Evolutionary conservation across 1,140 invertebrate genomes (phyloP), one percentile per base, ranked within the genome.

Genomic region (Sesamia nonagrioides): DNA sequence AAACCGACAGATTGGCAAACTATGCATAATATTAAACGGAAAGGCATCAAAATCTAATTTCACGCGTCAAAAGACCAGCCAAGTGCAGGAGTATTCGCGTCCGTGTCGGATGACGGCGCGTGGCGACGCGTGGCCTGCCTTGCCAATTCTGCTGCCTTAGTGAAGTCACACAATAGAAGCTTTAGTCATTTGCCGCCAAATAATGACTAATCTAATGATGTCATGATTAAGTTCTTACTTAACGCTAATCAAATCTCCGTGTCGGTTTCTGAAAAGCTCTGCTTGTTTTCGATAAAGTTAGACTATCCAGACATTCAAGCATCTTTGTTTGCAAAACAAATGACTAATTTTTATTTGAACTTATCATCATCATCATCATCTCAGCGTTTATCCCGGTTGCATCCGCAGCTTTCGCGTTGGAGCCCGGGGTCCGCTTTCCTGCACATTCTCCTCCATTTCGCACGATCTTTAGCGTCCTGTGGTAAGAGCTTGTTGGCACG

Each of bases 11-110:
- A 75, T 42, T 58, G 73, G 58, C 58, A 75, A 75, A 75, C 58
- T 61, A 75, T 40, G 56, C 42, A 75, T 75, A 48, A 75, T 63
- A 60, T 58, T 40, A 61, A 48, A 17, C 27, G 37, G 52, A 40
- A 75, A 60, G 40, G 21, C n/a, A 63, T 66, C 50, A 75, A 82
- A 84, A 84, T 84, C 78, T 58, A 37, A 80, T 84, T 87, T 83
- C 82, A 87, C 73, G 85, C 72, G 81, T 77, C 61, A 82, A 69
- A 69, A 76, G 77, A 56, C 37, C 79, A 84, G 50, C 63, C 75
- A 42, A 42, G 74, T 58, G 78, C 50, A 72, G 80, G 74, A 83
- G 42, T 54, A 33, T 48, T 33, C 50, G 54, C 75, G 54, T 48
- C 79, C 80, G 79, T 79, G 73, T 33, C 82, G 58, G 45, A 81